Percentiles rank a stretch among this genome's conserved stretches.
These are phyloP conservation scores for Diogma glabrata DNA, from an alignment of 2,888 invertebrate species.

Conservation along the genomic window DNA sequence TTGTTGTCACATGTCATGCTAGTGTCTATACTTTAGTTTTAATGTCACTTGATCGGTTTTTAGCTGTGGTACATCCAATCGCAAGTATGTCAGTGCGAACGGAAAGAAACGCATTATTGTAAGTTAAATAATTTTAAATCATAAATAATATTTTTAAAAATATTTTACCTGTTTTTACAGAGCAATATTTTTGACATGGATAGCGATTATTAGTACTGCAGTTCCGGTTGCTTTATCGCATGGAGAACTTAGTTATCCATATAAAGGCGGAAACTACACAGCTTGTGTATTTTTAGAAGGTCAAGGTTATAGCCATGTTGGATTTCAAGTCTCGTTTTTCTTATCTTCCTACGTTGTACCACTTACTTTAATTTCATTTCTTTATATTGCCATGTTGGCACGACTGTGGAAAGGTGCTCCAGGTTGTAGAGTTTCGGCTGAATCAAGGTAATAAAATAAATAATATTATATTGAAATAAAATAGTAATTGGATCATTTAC, in stretches of 20 bases:
- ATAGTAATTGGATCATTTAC: too few relatives aligned
- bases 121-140: constrained; percentile 26
- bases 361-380: constrained; percentile 68
- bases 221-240: constrained; percentile 67
- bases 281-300: constrained; percentile 57
- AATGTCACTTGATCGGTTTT: constrained; percentile 84
- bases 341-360: constrained; percentile 82
- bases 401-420: constrained; percentile 71
- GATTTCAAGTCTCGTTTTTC: constrained; percentile 62
- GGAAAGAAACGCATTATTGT: constrained; percentile 61
- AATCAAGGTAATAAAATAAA: constrained; percentile 40
- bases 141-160: background rate
- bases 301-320: constrained; percentile 42
- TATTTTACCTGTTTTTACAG: constrained; percentile 29
- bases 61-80: constrained; percentile 90
- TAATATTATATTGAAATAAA: too few relatives aligned
- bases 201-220: constrained; percentile 64
- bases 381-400: constrained; percentile 83
- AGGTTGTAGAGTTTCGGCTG: constrained; percentile 69
- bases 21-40: constrained; percentile 88
- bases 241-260: constrained; percentile 57
- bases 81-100: constrained; percentile 76
- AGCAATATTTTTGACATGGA: constrained; percentile 71
- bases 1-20: constrained; percentile 84
- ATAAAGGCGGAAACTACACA: constrained; percentile 49